A percentile compares a stretch with the other conserved stretches of the same genome.
phyloP scores from a whole-genome alignment of 2,797 vertebrate genomes.

The Darevskia nairensis region DNA sequence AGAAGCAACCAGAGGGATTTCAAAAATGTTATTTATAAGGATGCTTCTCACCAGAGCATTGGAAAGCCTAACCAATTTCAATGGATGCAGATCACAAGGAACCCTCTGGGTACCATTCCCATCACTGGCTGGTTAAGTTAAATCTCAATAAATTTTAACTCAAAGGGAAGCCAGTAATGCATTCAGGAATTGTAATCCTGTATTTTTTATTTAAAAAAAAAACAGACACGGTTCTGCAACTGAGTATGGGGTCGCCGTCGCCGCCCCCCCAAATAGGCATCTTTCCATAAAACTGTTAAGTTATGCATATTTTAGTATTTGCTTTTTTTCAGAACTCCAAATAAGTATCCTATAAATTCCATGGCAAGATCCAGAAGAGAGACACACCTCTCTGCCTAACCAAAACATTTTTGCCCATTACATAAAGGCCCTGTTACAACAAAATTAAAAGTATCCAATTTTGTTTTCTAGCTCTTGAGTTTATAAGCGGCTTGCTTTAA shows the following conservation, averaged over 20 bases:
- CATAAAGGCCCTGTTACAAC: not conserved
- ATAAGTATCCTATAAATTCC: not conserved
- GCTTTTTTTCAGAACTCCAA: not conserved
- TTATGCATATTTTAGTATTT: not conserved
- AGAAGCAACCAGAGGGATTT: not conserved
- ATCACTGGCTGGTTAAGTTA: not conserved
- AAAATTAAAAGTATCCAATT: not conserved
- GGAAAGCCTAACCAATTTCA: not conserved
- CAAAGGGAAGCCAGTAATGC: not conserved
- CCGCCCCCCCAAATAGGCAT: no score
- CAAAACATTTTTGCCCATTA: not conserved
- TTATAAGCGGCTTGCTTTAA: constrained; percentile 36
- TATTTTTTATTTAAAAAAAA: no score
- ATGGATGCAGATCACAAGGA: not conserved
- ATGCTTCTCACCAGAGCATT: not conserved
- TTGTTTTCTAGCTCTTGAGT: not conserved
- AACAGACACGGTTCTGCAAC: not conserved
- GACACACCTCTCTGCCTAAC: not conserved
- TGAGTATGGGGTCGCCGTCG: not conserved
- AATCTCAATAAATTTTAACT: not conserved
- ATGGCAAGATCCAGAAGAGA: not conserved
- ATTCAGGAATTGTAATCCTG: not conserved
- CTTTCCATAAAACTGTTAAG: not conserved
- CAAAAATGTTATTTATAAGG: not conserved
- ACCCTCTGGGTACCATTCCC: not conserved